A percentile compares a stretch with the other conserved stretches of the same genome.
Conservation (phyloP, 1,140 invertebrate species). For the Mercenaria mercenaria region DNA sequence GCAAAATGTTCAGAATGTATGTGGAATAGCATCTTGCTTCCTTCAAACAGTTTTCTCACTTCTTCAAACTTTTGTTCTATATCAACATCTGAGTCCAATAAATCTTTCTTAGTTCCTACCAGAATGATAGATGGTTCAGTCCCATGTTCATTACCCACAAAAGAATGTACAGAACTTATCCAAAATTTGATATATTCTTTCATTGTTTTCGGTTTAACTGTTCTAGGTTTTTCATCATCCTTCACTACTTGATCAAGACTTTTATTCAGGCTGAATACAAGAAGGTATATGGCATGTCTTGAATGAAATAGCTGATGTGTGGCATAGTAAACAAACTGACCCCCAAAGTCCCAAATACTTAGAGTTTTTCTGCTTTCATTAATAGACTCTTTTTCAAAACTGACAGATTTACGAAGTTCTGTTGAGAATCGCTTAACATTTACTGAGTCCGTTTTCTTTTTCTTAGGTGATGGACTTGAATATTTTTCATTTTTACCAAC, state of each 20-base stretch:
- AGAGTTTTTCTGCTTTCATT: background rate
- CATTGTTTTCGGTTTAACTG: background rate
- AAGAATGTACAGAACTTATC: slow-evolving; percentile 4
- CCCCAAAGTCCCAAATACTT: slow-evolving; percentile 7
- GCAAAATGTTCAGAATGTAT: background rate
- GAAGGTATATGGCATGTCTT: background rate
- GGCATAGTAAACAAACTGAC: slow-evolving; percentile 11
- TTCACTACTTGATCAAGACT: background rate
- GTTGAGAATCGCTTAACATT: background rate
- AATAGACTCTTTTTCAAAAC: background rate
- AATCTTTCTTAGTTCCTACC: background rate
- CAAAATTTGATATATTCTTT: background rate
- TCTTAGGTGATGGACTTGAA: background rate
- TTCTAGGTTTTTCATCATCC: background rate
- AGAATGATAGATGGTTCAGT: background rate
- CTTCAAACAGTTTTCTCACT: background rate
- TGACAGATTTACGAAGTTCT: background rate
- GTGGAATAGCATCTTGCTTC: background rate
- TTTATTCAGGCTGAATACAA: background rate
- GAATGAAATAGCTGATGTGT: background rate
- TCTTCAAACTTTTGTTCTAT: background rate
- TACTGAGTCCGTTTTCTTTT: background rate
- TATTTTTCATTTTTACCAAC: background rate
- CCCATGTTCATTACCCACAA: background rate
- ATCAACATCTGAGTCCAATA: background rate